Conservation (phyloP, 2,888 invertebrate species). For the Leptopilina syphax region DNA sequence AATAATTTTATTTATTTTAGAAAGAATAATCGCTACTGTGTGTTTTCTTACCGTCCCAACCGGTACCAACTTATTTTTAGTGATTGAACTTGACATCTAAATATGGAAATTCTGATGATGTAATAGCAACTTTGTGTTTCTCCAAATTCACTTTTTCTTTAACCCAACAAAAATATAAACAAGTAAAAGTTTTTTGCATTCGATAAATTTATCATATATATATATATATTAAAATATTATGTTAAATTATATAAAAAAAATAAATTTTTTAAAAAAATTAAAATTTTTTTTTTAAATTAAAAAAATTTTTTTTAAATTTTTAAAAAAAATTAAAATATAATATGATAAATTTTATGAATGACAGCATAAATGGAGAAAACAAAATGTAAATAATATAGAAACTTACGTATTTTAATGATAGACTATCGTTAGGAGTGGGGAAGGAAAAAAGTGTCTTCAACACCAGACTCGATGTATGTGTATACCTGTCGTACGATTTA, state of each 20-base stretch:
- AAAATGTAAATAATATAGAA: not conserved
- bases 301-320: no score
- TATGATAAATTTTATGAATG: not conserved
- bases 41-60: not conserved
- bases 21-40: no score
- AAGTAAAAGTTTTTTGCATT: not conserved
- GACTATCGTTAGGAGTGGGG: not conserved
- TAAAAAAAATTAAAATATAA: not conserved
- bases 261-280: no score
- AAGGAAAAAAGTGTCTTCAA: not conserved
- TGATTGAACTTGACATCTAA: constrained; percentile 8
- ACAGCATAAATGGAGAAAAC: not conserved
- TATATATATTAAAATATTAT: no score
- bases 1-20: no score
- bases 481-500: not conserved
- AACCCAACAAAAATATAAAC: not conserved
- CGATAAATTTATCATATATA: no score
- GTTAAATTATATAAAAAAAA: no score
- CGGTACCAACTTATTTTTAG: not conserved
- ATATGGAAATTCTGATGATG: constrained; percentile 4
- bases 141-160: not conserved
- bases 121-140: not conserved
- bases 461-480: not conserved
- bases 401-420: not conserved
- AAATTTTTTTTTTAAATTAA: no score